Evolutionary conservation across 2,797 vertebrate species (phyloP).

Genomic region (Momotus momota): DNA sequence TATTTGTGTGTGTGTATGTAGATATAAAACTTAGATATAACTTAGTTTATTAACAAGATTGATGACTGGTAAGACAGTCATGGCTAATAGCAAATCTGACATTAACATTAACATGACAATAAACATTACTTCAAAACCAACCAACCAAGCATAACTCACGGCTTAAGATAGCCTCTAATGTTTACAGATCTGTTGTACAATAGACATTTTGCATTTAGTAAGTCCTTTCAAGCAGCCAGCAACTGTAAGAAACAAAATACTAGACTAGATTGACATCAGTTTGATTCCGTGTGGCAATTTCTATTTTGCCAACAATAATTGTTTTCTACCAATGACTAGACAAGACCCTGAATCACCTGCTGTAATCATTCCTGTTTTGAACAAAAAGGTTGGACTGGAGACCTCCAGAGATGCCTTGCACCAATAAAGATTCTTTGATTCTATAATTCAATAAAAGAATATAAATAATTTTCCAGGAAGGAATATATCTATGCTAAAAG

Average conservation of each 20-base stretch:
- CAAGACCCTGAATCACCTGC: neutral
- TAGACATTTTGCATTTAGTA: neutral
- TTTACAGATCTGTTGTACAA: neutral
- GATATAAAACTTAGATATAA: neutral
- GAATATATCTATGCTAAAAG: neutral
- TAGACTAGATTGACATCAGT: neutral
- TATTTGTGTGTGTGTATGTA: neutral
- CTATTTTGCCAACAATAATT: neutral
- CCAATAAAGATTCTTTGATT: neutral
- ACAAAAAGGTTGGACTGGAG: neutral
- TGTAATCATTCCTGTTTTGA: neutral
- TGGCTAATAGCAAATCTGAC: neutral
- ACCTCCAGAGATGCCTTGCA: neutral
- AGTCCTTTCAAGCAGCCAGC: neutral
- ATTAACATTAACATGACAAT: neutral
- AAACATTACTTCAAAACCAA: neutral
- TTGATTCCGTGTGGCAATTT: neutral
- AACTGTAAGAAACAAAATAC: neutral
- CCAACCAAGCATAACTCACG: neutral
- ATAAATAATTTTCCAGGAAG: neutral
- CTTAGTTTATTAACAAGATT: neutral
- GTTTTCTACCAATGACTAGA: neutral
- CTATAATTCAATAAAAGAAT: neutral
- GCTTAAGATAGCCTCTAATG: neutral
- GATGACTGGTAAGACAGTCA: neutral